A percentile compares a stretch with the other conserved stretches of the same genome.
Conservation (phyloP, 2,113 vertebrate genomes). For the Synodontis membranacea region DNA sequence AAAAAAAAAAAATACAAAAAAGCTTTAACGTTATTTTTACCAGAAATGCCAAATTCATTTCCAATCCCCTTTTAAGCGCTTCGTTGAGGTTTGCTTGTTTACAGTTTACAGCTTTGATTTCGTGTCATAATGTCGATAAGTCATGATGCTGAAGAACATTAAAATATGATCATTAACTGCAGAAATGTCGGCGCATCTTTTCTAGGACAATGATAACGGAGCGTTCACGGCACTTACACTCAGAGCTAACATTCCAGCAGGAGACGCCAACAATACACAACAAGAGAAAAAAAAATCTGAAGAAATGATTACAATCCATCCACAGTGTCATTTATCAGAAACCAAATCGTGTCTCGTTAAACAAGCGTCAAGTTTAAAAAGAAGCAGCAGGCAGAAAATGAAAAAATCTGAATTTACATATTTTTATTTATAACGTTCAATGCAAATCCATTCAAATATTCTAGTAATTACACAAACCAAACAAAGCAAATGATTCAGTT, state of each 20-base stretch:
- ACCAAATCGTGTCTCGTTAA: neutral
- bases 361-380: neutral
- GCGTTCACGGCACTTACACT: neutral
- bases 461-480: neutral
- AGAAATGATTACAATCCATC: neutral
- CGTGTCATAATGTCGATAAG: neutral
- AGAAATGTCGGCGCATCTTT: neutral
- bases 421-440: neutral
- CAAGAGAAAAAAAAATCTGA: neutral
- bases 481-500: neutral
- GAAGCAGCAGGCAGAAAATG: neutral
- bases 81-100: conserved; percentile 34
- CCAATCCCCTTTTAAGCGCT: neutral
- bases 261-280: neutral
- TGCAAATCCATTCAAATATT: neutral
- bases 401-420: neutral
- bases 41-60: neutral
- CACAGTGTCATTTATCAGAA: neutral
- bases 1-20: conserved; percentile 1
- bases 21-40: conserved; percentile 37
- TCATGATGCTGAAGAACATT: conserved; percentile 41
- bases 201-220: neutral
- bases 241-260: neutral
- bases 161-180: conserved; percentile 42
- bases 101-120: conserved; percentile 38